phyloP scores from a whole-genome alignment of 2,888 invertebrate species.

The Acanthococcus lagerstroemiae region DNA sequence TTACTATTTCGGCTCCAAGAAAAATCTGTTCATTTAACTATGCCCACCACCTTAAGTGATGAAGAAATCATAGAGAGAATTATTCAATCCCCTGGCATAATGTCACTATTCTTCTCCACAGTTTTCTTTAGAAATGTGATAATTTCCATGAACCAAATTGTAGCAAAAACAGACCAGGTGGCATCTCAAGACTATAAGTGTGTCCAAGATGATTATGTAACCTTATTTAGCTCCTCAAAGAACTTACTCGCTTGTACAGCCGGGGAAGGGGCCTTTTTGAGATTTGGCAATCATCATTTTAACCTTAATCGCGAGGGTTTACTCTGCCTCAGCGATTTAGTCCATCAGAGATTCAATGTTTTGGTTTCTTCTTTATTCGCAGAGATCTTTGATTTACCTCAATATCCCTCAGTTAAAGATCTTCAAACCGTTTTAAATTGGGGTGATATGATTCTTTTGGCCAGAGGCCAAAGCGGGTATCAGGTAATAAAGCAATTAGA shows the following conservation, averaged over 20 bases:
- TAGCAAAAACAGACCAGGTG: not conserved
- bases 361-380: not conserved
- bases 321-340: not conserved
- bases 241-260: not conserved
- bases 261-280: not conserved
- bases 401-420: not conserved
- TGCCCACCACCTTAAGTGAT: not conserved
- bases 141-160: not conserved
- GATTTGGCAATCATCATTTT: not conserved
- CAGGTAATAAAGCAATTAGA: not conserved
- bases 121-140: not conserved
- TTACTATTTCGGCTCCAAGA: not conserved
- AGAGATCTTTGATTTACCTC: not conserved
- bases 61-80: not conserved
- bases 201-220: not conserved
- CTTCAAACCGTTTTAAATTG: not conserved
- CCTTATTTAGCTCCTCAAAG: not conserved
- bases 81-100: not conserved
- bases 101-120: not conserved
- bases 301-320: not conserved
- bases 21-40: not conserved
- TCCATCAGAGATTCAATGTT: not conserved
- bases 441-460: not conserved
- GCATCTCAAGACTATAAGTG: not conserved
- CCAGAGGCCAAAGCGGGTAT: not conserved